Base-by-base conservation (phyloP, 1,140 invertebrate species). In the Melitaea cinxia region DNA sequence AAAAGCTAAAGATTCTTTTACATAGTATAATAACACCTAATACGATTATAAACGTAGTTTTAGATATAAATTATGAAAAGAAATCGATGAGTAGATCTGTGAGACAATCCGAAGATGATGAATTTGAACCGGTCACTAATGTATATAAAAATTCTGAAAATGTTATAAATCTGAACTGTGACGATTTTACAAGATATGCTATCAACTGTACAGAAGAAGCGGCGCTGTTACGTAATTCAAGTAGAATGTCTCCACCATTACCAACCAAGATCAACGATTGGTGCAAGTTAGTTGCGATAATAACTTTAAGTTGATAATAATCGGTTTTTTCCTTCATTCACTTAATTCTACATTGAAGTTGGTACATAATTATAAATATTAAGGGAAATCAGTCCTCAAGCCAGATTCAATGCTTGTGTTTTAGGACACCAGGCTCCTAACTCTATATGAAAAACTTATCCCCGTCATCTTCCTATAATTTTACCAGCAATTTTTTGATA, bases 171-270 rank as follows among this genome's bases (percentile, higher is more conserved):
- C 75, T 89, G 14, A 74, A 85, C 23, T 89, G 86, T 52, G 82
- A 86, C 9, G 73, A 82, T 24, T 89, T 89, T 45, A 66, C 79
- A 0, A 62, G 54, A 39, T 89, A 85, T 23, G 82, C 79, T 0
- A n/a, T 68, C 1, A 85, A 85, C 23, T 89, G 86, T 67, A 85
- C 78, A 0, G 12, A 65, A 5, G 72, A 78, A 26, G 83, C 86
- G 2, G 80, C 80, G 4, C n/a, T 74, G 0, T 74, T 82, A 33
- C 85, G 86, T 52, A 82, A 89, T 26, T 82, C 80, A 1, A 80
- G 59, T n/a, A 73, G 73, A 53, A 83, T 82, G 61, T 57, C 71
- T 1, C 84, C 84, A 3, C 86, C 86, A 4, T 45, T 76, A 59
- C 82, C 84, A 4, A 19, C 62, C 0, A 85, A 85, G 50, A 61